These are phyloP conservation scores for Bombus confusus DNA, from an alignment of 1,140 invertebrate species.

Conservation along the genomic window DNA sequence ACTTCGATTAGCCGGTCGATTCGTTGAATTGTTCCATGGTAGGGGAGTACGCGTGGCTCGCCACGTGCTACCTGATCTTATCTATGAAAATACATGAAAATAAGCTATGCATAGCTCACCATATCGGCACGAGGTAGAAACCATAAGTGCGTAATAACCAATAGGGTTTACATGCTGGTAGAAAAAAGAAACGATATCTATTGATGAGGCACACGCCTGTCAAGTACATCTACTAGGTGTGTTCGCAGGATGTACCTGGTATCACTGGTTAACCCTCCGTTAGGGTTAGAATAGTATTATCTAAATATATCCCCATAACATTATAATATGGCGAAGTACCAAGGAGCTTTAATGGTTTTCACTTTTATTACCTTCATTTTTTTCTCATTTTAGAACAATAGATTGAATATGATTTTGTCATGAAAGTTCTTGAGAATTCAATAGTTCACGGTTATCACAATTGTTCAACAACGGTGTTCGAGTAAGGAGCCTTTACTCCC, in stretches of 20 bases:
- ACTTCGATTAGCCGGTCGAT: slow-evolving; percentile 17
- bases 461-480: too few relatives aligned
- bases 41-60: slow-evolving; percentile 34
- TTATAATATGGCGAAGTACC: background rate
- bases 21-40: slow-evolving; percentile 20
- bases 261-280: background rate
- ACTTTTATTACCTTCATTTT: too few relatives aligned
- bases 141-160: slow-evolving; percentile 28
- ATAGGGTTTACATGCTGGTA: slow-evolving; percentile 6
- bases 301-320: background rate
- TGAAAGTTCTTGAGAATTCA: background rate
- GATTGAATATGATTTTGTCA: background rate
- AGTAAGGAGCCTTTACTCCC: too few relatives aligned
- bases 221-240: background rate
- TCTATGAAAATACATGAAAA: slow-evolving; percentile 57
- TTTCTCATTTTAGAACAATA: too few relatives aligned
- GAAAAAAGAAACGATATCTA: slow-evolving; percentile 15
- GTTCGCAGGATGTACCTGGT: background rate
- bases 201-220: slow-evolving; percentile 8
- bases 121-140: slow-evolving; percentile 19
- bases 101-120: slow-evolving; percentile 19
- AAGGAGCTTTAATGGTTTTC: background rate
- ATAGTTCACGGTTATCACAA: background rate
- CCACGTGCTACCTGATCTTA: slow-evolving; percentile 54
- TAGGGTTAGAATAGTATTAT: background rate